Evolutionary conservation across 2,888 invertebrate genomes (phyloP).

Genomic region (Lasioglossum vierecki): DNA sequence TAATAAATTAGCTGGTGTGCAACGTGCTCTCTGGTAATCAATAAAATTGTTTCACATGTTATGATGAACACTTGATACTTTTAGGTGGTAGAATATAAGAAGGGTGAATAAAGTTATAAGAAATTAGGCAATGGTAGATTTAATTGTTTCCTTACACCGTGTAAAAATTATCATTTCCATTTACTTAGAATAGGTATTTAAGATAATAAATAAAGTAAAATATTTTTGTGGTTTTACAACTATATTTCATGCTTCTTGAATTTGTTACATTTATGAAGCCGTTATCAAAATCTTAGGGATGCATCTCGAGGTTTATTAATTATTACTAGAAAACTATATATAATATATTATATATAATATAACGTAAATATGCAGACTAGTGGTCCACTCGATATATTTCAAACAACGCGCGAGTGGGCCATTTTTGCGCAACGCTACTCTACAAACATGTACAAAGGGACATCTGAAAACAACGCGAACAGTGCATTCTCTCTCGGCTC

Average conservation of each 20-base stretch:
- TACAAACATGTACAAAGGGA: too few relatives aligned
- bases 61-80: too few relatives aligned
- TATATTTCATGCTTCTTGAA: neutral
- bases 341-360: too few relatives aligned
- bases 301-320: too few relatives aligned
- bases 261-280: neutral
- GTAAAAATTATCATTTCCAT: neutral
- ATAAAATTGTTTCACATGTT: neutral
- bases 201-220: neutral
- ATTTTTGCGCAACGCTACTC: too few relatives aligned
- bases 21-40: slow-evolving; percentile 95
- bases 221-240: neutral
- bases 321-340: too few relatives aligned
- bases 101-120: slow-evolving; percentile 16
- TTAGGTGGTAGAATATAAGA: neutral
- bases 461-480: too few relatives aligned
- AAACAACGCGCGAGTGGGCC: too few relatives aligned
- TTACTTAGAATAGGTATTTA: neutral
- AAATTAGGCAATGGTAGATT: neutral
- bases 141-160: neutral
- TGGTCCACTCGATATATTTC: too few relatives aligned
- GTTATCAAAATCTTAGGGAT: neutral
- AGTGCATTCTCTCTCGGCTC: too few relatives aligned
- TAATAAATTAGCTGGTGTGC: slow-evolving; percentile 95
- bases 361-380: too few relatives aligned